Conservation (phyloP, 2,888 invertebrate species). For the Nowickia ferox region DNA sequence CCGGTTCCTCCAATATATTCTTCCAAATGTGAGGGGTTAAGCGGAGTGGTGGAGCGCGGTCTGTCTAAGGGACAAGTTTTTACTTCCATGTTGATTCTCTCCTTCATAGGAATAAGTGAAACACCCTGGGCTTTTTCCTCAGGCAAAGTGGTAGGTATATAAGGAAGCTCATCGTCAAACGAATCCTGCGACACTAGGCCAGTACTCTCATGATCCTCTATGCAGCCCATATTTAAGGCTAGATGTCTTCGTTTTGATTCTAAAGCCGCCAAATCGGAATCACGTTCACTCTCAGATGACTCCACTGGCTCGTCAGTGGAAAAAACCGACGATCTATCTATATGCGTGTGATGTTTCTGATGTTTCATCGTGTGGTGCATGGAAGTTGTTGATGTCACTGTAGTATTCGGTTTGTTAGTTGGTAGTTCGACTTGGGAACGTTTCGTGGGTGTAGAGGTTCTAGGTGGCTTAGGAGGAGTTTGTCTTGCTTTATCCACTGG, state of each 20-base stretch:
- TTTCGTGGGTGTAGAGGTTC: slow-evolving; percentile 74
- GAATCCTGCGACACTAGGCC: slow-evolving; percentile 92
- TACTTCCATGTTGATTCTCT: slow-evolving; percentile 86
- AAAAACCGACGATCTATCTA: slow-evolving; percentile 78
- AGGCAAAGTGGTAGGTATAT: slow-evolving; percentile 94
- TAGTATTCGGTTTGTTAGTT: slow-evolving; percentile 45
- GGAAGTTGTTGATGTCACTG: slow-evolving; percentile 46
- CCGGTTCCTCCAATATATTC: slow-evolving; percentile 85
- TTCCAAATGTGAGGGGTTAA: slow-evolving; percentile 88
- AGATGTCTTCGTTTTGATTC: slow-evolving; percentile 82
- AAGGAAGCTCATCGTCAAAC: slow-evolving; percentile 93
- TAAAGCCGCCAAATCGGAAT: slow-evolving; percentile 84
- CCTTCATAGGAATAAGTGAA: slow-evolving; percentile 91
- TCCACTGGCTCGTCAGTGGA: slow-evolving; percentile 84
- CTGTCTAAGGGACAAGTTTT: slow-evolving; percentile 89
- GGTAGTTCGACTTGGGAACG: slow-evolving; percentile 60
- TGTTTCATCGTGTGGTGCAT: slow-evolving; percentile 48
- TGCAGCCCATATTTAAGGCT: slow-evolving; percentile 84
- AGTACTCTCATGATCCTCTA: slow-evolving; percentile 88
- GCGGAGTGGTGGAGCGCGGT: slow-evolving; percentile 89
- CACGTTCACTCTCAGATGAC: slow-evolving; percentile 89
- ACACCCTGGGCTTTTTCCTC: slow-evolving; percentile 92
- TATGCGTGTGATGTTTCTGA: slow-evolving; percentile 59
- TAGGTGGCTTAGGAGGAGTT: slow-evolving; percentile 75
- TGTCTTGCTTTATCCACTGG: slow-evolving; percentile 73